A percentile compares a stretch with the other conserved stretches of the same genome.
Evolutionary conservation across 2,888 invertebrate species (phyloP).

Genomic region (Tricholauxania praeusta): DNA sequence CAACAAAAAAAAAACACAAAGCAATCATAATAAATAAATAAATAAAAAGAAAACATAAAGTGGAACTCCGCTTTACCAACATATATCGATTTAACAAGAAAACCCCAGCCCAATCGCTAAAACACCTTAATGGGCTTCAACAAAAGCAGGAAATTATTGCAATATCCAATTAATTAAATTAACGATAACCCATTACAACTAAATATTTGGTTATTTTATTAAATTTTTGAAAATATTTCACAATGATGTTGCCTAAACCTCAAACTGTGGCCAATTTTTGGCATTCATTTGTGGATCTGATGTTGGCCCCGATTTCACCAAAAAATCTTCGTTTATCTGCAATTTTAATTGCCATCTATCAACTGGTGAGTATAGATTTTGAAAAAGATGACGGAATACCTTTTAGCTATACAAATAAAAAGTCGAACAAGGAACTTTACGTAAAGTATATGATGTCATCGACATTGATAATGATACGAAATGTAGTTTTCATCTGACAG

Average conservation of each 20-base stretch:
- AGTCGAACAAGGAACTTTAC: no score
- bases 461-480: no score
- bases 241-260: slow-evolving; percentile 51
- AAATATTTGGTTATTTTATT: not conserved
- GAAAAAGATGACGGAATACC: no score
- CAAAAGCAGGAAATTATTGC: slow-evolving; percentile 22
- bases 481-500: no score
- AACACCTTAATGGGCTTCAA: not conserved
- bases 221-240: slow-evolving; percentile 8
- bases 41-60: not conserved
- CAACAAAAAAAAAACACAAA: not conserved
- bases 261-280: slow-evolving; percentile 44
- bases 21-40: slow-evolving; percentile 18
- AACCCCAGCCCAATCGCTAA: not conserved
- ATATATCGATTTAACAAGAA: slow-evolving; percentile 33
- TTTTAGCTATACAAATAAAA: no score
- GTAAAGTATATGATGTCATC: no score
- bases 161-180: slow-evolving; percentile 38
- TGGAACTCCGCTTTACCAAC: not conserved
- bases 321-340: slow-evolving; percentile 66
- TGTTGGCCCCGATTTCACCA: slow-evolving; percentile 62
- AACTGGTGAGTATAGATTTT: slow-evolving; percentile 60
- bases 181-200: slow-evolving; percentile 13
- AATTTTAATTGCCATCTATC: slow-evolving; percentile 65
- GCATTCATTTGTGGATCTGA: slow-evolving; percentile 53